These are phyloP conservation scores for Iphiclides podalirius DNA, from an alignment of 2,888 invertebrate genomes.

Conservation along the genomic window DNA sequence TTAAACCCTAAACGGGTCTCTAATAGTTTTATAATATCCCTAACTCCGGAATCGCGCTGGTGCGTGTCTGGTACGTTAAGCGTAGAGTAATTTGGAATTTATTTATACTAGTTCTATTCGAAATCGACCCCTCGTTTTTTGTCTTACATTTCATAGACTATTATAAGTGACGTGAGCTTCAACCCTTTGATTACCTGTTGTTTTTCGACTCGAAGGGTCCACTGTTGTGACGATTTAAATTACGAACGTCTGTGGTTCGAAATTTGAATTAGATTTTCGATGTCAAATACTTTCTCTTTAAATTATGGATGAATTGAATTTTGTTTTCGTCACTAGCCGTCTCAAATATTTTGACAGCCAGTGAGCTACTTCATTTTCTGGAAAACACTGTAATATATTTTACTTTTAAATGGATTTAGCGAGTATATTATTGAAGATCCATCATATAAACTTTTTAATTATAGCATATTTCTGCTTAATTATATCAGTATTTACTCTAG, in stretches of 20 bases:
- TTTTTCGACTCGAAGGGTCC: slow-evolving; percentile 36
- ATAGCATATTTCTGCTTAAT: too few relatives aligned
- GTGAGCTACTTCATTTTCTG: too few relatives aligned
- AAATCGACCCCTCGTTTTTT: slow-evolving; percentile 57
- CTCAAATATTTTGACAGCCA: too few relatives aligned
- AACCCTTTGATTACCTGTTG: slow-evolving; percentile 75
- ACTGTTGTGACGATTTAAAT: slow-evolving; percentile 9
- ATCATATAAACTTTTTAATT: too few relatives aligned
- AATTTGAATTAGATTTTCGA: neutral
- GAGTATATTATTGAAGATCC: too few relatives aligned
- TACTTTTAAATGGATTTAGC: too few relatives aligned
- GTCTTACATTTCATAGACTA: slow-evolving; percentile 33
- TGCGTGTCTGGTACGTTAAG: slow-evolving; percentile 24
- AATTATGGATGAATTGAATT: too few relatives aligned
- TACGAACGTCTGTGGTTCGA: neutral
- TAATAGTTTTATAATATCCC: neutral
- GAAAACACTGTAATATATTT: too few relatives aligned
- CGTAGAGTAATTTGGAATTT: slow-evolving; percentile 15
- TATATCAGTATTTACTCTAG: too few relatives aligned
- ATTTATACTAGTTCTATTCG: slow-evolving; percentile 49
- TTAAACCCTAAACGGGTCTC: neutral
- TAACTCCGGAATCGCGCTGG: neutral
- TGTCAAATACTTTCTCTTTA: too few relatives aligned
- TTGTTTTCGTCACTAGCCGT: too few relatives aligned
- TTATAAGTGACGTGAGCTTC: slow-evolving; percentile 30